Base-by-base conservation (phyloP, 2,888 invertebrate genomes). In the Drosophila longiperda region DNA sequence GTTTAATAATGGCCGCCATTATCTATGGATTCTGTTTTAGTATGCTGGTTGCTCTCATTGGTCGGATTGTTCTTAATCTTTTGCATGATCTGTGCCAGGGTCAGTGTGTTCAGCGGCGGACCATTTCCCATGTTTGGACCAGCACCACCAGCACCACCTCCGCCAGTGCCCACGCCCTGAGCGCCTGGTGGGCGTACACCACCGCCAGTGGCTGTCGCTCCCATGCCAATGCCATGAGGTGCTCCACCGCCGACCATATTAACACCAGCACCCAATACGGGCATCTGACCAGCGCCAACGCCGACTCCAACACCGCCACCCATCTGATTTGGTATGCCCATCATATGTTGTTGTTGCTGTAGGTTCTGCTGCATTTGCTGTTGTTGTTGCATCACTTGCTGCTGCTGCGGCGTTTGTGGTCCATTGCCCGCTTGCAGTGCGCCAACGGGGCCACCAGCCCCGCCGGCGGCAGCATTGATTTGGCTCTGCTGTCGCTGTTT, bases 1-100 rank as follows among this genome's bases (percentile, higher is more conserved):
- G 97, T 91, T 98, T 98, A 80, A 99, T 97, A 91, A 98, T 98
- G 63, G 98, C 98, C 65, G 98, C 98, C 98, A 99, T 98, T 54
- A 99, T 94, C 87, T 97, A 97, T 48, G 99, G 99, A 94, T 98
- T 98, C 78, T 97, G 96, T 93, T 98, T 98, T 77, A 99, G 95
- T 91, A 99, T 97, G 97, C 91, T 96, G 96, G 91, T 99, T 98
- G 92, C 99, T 98, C 91, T 98, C 98, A 79, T 97, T 97, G 57
- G 97, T 96, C 85, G 96, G 96, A 61, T 98, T 98, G 85, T 97
- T 97, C 86, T 97, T 96, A 61, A 99, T 94, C 71, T 98, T 98
- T 88, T 96, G 96, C 95, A 99, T 96, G 29, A 99, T 95, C 93
- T 98, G 96, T 87, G 97, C 97, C 64, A 97, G 93, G 73, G 97